Conservation (phyloP, 2,888 invertebrate genomes). For the Epinotia brunnichana region DNA sequence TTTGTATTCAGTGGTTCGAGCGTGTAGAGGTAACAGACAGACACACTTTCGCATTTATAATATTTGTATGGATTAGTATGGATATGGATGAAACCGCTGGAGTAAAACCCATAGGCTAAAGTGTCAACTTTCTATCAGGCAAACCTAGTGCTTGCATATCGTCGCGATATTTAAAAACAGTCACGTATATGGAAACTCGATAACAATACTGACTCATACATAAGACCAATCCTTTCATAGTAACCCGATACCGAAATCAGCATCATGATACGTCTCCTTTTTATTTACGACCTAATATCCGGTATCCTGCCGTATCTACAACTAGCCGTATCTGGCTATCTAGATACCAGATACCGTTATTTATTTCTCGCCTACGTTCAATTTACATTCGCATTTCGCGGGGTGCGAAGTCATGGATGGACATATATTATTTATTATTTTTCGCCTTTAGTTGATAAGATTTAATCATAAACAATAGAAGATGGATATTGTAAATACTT, state of each 20-base stretch:
- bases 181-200: not conserved
- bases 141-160: not conserved
- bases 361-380: conserved; percentile 61
- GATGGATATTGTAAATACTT: no score
- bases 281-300: conserved; percentile 70
- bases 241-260: conserved; percentile 52
- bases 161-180: not conserved
- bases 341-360: conserved; percentile 42
- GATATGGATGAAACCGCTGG: no score
- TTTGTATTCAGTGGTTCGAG: no score
- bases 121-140: not conserved
- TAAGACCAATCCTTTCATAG: conserved; percentile 30
- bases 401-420: not conserved
- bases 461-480: no score
- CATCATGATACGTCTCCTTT: conserved; percentile 55
- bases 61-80: no score
- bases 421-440: conserved; percentile 7
- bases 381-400: conserved; percentile 34
- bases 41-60: no score
- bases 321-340: conserved; percentile 43
- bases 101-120: not conserved
- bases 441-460: not conserved
- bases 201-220: conserved; percentile 1
- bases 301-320: conserved; percentile 57
- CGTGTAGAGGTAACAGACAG: no score